Conservation (phyloP, 2,888 invertebrate genomes). For the Malthinus seriepunctatus region DNA sequence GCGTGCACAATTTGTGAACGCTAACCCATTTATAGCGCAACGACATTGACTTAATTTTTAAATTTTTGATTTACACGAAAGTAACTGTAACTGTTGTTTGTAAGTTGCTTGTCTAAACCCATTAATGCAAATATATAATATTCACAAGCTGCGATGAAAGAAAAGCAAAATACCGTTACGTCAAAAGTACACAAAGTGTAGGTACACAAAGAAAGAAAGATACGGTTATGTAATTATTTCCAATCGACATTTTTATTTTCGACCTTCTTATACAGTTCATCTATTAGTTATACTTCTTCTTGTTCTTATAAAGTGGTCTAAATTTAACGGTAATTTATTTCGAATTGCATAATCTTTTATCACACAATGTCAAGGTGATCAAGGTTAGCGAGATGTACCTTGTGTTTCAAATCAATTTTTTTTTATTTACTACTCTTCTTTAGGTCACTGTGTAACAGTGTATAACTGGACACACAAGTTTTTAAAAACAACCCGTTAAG, state of each 20-base stretch:
- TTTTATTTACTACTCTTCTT: neutral
- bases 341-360: neutral
- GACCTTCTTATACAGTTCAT: neutral
- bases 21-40: conserved; percentile 2
- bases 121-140: conserved; percentile 9
- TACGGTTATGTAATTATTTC: conserved; percentile 24
- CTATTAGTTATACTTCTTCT: neutral
- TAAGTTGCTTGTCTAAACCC: conserved; percentile 1
- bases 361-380: conserved; percentile 1
- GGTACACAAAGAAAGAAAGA: conserved; percentile 8
- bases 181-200: conserved; percentile 8
- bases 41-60: conserved; percentile 5
- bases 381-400: neutral
- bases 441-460: conserved; percentile 1
- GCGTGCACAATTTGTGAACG: too few relatives aligned
- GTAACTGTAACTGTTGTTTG: conserved; percentile 2
- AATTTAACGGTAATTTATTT: neutral
- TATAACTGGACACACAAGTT: neutral
- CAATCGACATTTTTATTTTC: conserved; percentile 6
- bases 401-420: neutral
- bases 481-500: too few relatives aligned
- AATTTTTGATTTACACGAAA: neutral
- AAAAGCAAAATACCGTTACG: conserved; percentile 6
- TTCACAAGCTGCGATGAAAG: conserved; percentile 1
- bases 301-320: neutral